phyloP scores from a whole-genome alignment of 2,888 invertebrate species.

The Aphodius granarius region DNA sequence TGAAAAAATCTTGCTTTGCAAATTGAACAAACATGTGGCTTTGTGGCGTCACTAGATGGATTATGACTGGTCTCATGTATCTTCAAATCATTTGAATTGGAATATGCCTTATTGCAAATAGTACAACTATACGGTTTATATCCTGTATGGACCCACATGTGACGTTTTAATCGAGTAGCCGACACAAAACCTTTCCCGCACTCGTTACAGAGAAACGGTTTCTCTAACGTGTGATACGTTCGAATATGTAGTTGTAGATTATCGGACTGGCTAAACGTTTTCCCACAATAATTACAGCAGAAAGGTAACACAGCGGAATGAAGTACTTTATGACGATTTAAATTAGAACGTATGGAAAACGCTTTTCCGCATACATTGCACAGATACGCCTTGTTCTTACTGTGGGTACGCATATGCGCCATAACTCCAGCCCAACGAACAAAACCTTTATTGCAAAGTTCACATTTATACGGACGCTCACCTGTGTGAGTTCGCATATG shows the following conservation, averaged over 20 bases:
- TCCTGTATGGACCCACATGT: slow-evolving; percentile 50
- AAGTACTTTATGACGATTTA: slow-evolving; percentile 48
- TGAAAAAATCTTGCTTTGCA: slow-evolving; percentile 48
- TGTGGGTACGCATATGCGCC: slow-evolving; percentile 49
- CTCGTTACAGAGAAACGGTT: slow-evolving; percentile 49
- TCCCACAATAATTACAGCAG: slow-evolving; percentile 49
- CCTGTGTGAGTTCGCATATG: slow-evolving; percentile 66
- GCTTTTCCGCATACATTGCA: slow-evolving; percentile 48
- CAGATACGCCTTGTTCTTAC: slow-evolving; percentile 44
- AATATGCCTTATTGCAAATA: slow-evolving; percentile 45
- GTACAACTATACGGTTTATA: slow-evolving; percentile 47
- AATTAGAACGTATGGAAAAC: slow-evolving; percentile 49
- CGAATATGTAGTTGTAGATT: slow-evolving; percentile 49
- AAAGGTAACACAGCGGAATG: slow-evolving; percentile 47
- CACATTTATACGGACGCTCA: slow-evolving; percentile 50
- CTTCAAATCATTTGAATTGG: slow-evolving; percentile 47
- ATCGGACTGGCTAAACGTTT: slow-evolving; percentile 49
- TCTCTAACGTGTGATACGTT: slow-evolving; percentile 49
- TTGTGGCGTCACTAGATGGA: slow-evolving; percentile 38
- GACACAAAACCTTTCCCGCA: slow-evolving; percentile 51
- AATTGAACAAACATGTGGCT: slow-evolving; percentile 43
- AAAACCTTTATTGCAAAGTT: slow-evolving; percentile 49
- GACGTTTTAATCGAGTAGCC: slow-evolving; percentile 47
- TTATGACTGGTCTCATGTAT: slow-evolving; percentile 44
- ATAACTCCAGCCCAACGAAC: slow-evolving; percentile 49